phyloP scores from a whole-genome alignment of 1,140 invertebrate species.

The Meloidogyne hapla region DNA sequence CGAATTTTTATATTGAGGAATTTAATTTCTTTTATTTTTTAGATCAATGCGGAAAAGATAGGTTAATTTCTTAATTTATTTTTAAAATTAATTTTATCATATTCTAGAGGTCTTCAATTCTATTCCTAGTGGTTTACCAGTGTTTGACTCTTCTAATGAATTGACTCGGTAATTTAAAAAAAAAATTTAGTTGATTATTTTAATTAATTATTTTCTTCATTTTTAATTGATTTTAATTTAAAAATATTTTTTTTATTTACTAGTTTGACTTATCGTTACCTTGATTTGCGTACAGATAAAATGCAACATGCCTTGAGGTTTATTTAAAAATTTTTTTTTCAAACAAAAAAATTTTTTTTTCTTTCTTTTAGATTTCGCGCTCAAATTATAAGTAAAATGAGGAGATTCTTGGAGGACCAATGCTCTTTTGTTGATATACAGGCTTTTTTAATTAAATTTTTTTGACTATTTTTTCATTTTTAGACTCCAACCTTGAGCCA shows the following conservation, averaged over 20 bases:
- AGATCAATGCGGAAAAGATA: constrained; percentile 1
- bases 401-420: constrained; percentile 34
- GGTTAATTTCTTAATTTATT: background rate
- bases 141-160: constrained; percentile 12
- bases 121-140: background rate
- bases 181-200: background rate
- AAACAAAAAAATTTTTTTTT: constrained; percentile 13
- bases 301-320: constrained; percentile 49
- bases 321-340: constrained; percentile 18
- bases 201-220: background rate
- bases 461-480: background rate
- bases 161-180: constrained; percentile 5
- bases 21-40: constrained; percentile 15
- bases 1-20: too few relatives aligned
- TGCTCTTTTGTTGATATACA: constrained; percentile 47
- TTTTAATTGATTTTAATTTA: too few relatives aligned
- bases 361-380: constrained; percentile 41
- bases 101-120: constrained; percentile 9
- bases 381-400: constrained; percentile 34
- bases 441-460: background rate
- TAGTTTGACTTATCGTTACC: constrained; percentile 45
- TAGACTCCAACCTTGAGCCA: constrained; percentile 44
- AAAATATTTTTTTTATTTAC: too few relatives aligned
- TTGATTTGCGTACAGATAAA: constrained; percentile 41
- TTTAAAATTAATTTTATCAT: background rate